phyloP scores from a whole-genome alignment of 2,113 vertebrate species.

The Noturus placidus region DNA sequence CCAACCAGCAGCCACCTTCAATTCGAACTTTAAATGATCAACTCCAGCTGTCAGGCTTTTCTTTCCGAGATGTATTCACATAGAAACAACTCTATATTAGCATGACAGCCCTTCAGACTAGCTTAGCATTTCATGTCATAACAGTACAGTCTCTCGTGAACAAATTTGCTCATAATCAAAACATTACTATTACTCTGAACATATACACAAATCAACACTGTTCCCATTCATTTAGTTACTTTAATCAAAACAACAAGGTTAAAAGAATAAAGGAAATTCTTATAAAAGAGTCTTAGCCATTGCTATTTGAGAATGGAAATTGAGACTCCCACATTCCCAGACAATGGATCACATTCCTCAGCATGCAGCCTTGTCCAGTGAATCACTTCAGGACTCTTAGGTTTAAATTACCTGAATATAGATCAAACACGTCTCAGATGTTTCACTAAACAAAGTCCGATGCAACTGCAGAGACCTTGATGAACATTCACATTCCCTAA shows the following conservation, averaged over 20 bases:
- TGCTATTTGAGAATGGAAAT: constrained; percentile 64
- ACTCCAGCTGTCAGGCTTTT: constrained; percentile 34
- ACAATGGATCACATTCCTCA: constrained; percentile 74
- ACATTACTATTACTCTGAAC: neutral
- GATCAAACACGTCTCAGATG: constrained; percentile 40
- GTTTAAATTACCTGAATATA: constrained; percentile 27
- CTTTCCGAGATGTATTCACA: constrained; percentile 15
- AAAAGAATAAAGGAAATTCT: constrained; percentile 43
- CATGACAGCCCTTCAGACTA: constrained; percentile 15
- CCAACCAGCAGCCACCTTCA: neutral
- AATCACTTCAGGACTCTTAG: constrained; percentile 57
- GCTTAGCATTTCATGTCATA: constrained; percentile 22
- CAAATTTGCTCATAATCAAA: neutral
- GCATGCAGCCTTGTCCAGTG: constrained; percentile 64
- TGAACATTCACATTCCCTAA: neutral
- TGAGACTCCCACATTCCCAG: constrained; percentile 75
- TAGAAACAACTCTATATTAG: constrained; percentile 29
- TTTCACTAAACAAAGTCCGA: constrained; percentile 46
- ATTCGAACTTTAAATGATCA: constrained; percentile 11
- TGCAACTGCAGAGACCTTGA: neutral
- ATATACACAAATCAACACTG: neutral
- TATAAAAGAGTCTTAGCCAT: constrained; percentile 52
- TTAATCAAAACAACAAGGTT: constrained; percentile 14
- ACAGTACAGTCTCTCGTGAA: neutral
- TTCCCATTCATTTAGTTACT: neutral